Evolutionary conservation across 2,113 vertebrate genomes (phyloP), one percentile per base, ranked within the genome.

Genomic region (Leuciscus idus): DNA sequence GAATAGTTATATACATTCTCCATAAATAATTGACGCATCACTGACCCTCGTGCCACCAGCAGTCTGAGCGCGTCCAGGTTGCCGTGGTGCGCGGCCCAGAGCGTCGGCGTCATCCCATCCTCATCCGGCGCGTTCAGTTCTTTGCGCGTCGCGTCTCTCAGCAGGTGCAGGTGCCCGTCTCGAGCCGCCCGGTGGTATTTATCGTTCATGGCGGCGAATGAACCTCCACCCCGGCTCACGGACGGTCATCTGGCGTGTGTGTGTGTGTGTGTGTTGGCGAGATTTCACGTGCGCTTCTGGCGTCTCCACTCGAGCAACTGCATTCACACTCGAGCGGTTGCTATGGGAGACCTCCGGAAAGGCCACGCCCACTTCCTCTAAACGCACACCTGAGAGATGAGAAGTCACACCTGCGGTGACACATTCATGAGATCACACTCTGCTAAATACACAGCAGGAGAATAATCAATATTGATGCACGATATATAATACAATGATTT

Each of bases 41-140:
- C 98, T 97, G 93, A 99, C 98, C 98, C 98, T 76, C 98, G 93
- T 85, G 94, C 92, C 85, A 97, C 96, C 2, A 98, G 96, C 91
- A 98, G 94, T 59, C 97, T 93, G 83, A 99, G 95, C 1, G 97
- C 96, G 0, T 97, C 96, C 93, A 98, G 91, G 93, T 98, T 96
- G 77, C 97, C 97, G 17, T 97, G 97, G 89, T 98, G 97, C 23
- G 97, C 96, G 0, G 97, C 97, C 97, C 97, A 98, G 1, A 99
- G 92, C 4, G 98, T 98, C 15, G 97, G 97, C 55, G 97, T 99
- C 97, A 99, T 97, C 78, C 97, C 97, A 85, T 99, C 98, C 87
- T 98, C 97, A 0, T 99, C 98, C 0, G 95, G 95, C 0, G 95
- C 95, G 92, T 99, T 98, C 84, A 98, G 95, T 21, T 99, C 96